These are phyloP conservation scores for Protosalanx chinensis DNA, from an alignment of 2,797 vertebrate species.

Conservation along the genomic window DNA sequence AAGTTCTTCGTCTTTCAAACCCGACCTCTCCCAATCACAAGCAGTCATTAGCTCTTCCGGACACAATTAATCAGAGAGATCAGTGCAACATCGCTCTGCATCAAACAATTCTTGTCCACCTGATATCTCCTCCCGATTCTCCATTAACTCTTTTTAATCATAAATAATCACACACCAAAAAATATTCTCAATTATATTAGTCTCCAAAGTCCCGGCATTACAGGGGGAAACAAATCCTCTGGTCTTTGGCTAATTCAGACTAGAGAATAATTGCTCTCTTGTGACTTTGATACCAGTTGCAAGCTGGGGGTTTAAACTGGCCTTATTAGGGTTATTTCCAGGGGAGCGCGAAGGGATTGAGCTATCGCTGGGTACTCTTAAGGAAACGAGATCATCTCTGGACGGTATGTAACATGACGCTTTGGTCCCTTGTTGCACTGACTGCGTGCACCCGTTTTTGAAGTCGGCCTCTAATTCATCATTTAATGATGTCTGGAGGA, in stretches of 20 bases:
- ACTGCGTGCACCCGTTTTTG: constrained; percentile 51
- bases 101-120: constrained; percentile 68
- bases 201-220: constrained; percentile 74
- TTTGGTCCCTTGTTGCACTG: constrained; percentile 60
- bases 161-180: constrained; percentile 77
- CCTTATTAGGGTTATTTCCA: constrained; percentile 73
- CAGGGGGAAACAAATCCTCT: constrained; percentile 60
- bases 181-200: constrained; percentile 77
- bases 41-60: constrained; percentile 59
- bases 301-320: constrained; percentile 72
- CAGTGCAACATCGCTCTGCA: constrained; percentile 67
- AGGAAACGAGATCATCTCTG: constrained; percentile 57
- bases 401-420: constrained; percentile 36
- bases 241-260: constrained; percentile 73
- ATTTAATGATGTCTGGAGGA: constrained; percentile 58
- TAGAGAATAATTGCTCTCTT: constrained; percentile 80
- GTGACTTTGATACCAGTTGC: constrained; percentile 76
- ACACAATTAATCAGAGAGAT: constrained; percentile 72
- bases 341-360: constrained; percentile 53
- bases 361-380: constrained; percentile 46
- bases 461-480: constrained; percentile 50
- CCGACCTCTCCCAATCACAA: constrained; percentile 51
- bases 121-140: constrained; percentile 74
- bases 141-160: constrained; percentile 75
- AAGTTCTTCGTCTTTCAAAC: constrained; percentile 63